phyloP scores from a whole-genome alignment of 2,888 invertebrate species.

The Eilema sororculum region DNA sequence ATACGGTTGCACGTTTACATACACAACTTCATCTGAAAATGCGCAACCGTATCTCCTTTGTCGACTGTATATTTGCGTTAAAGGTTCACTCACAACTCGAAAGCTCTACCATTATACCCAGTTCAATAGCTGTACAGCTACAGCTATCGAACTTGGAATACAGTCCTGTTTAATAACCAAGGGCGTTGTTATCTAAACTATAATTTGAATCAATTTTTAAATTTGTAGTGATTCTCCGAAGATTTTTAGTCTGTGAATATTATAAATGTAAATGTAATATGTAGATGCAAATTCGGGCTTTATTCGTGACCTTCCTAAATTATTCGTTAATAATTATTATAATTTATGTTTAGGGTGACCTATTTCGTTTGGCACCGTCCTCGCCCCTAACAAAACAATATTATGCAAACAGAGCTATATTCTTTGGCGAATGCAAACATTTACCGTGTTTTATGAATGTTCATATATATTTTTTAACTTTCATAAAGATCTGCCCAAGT shows the following conservation, averaged over 20 bases:
- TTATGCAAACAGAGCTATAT: not conserved
- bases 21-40: no score
- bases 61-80: no score
- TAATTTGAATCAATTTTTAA: not conserved
- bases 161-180: no score
- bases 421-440: not conserved
- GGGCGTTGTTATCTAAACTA: no score
- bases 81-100: no score
- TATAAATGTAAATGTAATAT: not conserved
- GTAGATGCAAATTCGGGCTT: not conserved
- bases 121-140: no score
- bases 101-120: no score
- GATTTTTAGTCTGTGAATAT: not conserved
- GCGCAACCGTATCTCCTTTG: no score
- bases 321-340: not conserved
- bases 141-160: no score
- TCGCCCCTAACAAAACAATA: not conserved
- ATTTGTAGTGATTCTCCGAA: not conserved
- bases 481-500: not conserved
- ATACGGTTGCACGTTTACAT: no score
- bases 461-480: not conserved
- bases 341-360: conserved; percentile 1
- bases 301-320: not conserved
- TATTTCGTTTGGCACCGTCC: not conserved
- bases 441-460: not conserved